Evolutionary conservation across 2,888 invertebrate species (phyloP).

Genomic region (Toxonevra muliebris): DNA sequence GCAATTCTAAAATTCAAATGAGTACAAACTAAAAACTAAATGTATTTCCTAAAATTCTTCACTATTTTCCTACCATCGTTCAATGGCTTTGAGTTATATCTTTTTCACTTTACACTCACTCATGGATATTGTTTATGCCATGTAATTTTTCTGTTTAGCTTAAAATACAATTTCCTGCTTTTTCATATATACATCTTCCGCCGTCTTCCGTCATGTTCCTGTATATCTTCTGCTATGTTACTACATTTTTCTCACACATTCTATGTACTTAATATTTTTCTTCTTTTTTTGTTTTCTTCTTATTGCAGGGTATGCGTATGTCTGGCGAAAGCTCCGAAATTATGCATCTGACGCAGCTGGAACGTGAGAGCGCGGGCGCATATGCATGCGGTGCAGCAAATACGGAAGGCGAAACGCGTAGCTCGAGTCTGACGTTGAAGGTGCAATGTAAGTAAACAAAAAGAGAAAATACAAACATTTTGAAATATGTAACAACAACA

Average conservation of each 20-base stretch:
- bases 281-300: conserved; percentile 7
- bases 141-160: conserved; percentile 13
- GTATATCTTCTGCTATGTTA: background rate
- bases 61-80: background rate
- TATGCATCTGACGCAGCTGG: conserved; percentile 74
- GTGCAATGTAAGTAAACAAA: conserved; percentile 78
- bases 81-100: background rate
- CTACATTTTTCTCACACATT: background rate
- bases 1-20: too few relatives aligned
- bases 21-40: too few relatives aligned
- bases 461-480: background rate
- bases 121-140: conserved; percentile 6
- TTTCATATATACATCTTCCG: background rate
- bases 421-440: conserved; percentile 76
- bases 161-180: conserved; percentile 26
- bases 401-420: conserved; percentile 81
- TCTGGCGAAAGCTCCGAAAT: conserved; percentile 67
- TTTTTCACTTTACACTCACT: background rate
- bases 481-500: too few relatives aligned
- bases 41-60: too few relatives aligned
- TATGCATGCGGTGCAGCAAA: conserved; percentile 86
- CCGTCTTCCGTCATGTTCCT: background rate
- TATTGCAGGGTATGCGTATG: conserved; percentile 65
- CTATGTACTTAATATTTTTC: background rate
- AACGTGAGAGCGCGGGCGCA: conserved; percentile 77